Conservation (phyloP, 2,888 invertebrate genomes). For the Taenaris catops region DNA sequence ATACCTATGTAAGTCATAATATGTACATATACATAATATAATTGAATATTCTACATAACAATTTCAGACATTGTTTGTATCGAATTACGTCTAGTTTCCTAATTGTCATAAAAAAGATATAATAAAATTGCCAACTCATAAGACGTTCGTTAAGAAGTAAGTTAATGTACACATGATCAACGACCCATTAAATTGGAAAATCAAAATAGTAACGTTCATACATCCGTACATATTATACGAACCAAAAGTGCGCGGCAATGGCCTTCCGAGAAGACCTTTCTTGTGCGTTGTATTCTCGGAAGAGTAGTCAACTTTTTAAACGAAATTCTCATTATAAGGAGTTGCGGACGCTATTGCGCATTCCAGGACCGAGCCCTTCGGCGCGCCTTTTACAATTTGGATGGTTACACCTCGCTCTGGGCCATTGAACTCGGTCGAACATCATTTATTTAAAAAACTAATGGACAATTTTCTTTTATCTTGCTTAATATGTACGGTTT, state of each 20-base stretch:
- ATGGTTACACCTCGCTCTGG: slow-evolving; percentile 31
- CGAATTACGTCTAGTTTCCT: too few relatives aligned
- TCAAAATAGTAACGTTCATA: too few relatives aligned
- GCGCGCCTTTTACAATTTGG: slow-evolving; percentile 34
- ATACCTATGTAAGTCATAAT: too few relatives aligned
- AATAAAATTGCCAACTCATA: too few relatives aligned
- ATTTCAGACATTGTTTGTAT: too few relatives aligned
- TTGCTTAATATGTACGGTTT: too few relatives aligned
- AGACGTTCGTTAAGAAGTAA: too few relatives aligned
- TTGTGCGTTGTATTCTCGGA: slow-evolving; percentile 41
- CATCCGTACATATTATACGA: neutral
- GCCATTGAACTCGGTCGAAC: slow-evolving; percentile 32
- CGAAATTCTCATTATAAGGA: slow-evolving; percentile 51
- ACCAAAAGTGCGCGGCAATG: neutral
- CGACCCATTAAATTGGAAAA: neutral
- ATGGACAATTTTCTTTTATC: too few relatives aligned
- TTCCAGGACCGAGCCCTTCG: slow-evolving; percentile 30
- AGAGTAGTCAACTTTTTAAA: slow-evolving; percentile 36
- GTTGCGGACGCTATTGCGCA: slow-evolving; percentile 28
- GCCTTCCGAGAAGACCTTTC: slow-evolving; percentile 44
- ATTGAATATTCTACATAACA: too few relatives aligned
- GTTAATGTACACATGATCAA: too few relatives aligned
- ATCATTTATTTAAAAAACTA: slow-evolving; percentile 6
- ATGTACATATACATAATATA: too few relatives aligned
- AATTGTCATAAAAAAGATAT: too few relatives aligned